Evolutionary conservation across 2,797 vertebrate genomes (phyloP), one percentile per base, ranked within the genome.

Genomic region (Hemibagrus guttatus): DNA sequence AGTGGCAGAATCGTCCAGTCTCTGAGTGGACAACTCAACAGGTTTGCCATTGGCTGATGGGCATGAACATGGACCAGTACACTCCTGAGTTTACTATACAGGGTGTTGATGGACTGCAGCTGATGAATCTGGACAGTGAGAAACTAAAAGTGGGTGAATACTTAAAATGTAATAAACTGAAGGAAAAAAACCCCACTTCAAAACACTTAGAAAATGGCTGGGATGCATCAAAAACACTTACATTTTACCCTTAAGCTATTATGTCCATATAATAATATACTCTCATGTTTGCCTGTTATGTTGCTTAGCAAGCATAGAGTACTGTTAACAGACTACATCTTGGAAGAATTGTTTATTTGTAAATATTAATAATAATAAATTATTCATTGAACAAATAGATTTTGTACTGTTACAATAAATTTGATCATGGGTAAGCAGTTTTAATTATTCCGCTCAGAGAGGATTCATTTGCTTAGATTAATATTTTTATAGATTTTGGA

Each of bases 41-140:
- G 93, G 96, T 98, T 75, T 97, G 96, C 91, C 97, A 97, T 91
- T 97, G 96, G 96, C 86, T 97, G 91, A 97, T 96, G 94, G 97
- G 97, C 89, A 96, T 97, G 96, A 97, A 97, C 87, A 96, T 97
- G 96, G 97, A 98, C 91, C 97, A 97, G 85, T 97, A 96, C 83
- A 96, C 96, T 39, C 84, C 93, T 1, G 96, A 97, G 88, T 97
- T 98, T 91, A 97, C 95, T 5, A 90, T 95, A 31, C 96, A 96
- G 90, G 95, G 94, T 12, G 88, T 97, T 83, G 96, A 97, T 13
- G 96, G 97, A 28, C 95, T 95, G 88, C 96, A 97, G 91, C 91
- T 97, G 79, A 93, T 97, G 92, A 92, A 95, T 46, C 92, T 97
- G 9, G 96, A 97, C 94, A 98, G 97, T 61, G 97, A 97, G 71